Evolutionary conservation across 2,113 vertebrate genomes (phyloP), one percentile per base, ranked within the genome.

Genomic region (Gnathonemus echidnorhynchus): DNA sequence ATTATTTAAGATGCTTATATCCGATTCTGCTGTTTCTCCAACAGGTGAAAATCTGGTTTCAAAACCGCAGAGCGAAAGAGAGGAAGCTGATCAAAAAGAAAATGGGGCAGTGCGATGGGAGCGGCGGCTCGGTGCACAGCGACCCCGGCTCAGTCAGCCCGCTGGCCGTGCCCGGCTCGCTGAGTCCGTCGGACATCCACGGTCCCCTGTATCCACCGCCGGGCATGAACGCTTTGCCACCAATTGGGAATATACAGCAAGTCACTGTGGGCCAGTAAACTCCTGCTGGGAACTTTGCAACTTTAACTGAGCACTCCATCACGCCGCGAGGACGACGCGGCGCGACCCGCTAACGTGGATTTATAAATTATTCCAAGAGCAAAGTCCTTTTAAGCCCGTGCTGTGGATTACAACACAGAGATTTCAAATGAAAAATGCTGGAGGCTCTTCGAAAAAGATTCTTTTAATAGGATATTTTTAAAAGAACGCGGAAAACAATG

Each of bases 21-120:
- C 24, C 9, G 2, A 48, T 48, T n/a, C 42, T 85, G 3, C 5
- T 19, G 83, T 48, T 85, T 11, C 45, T 85, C 21, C 21, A 88
- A 56, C 94, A 98, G 98, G 97, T 98, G 74, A 98, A 99, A 94
- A 99, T 98, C 89, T 99, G 97, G 98, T 98, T 99, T 93, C 98
- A 99, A 95, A 98, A 98, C 92, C 97, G 97, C 88, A 95, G 98
- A 91, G 97, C 97, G 0, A 99, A 98, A 91, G 98, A 98, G 91
- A 96, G 97, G 91, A 99, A 99, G 91, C 93, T 98, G 92, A 97
- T 98, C 88, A 98, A 98, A 95, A 98, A 98, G 96, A 98, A 98
- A 93, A 93, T 98, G 92, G 97, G 97, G 2, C 97, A 97, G 94
- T 98, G 97, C 45, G 97, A 98, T 88, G 97, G 97, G 92, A 98